Conservation (phyloP, 1,140 invertebrate genomes). For the Oncopodura yosiiana region DNA sequence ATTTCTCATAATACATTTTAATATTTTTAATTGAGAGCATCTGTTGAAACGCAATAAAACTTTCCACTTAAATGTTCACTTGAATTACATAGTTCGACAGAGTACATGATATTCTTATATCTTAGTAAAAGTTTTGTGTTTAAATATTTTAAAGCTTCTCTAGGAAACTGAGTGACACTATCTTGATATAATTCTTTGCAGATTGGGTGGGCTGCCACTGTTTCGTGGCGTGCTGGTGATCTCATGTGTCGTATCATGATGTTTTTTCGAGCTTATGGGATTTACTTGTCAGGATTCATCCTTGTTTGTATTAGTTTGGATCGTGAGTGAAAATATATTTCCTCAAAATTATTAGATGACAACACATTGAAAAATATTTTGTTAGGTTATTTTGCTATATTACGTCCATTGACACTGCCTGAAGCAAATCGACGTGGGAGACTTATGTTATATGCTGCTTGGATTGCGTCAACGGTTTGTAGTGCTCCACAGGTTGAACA, state of each 20-base stretch:
- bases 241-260: conserved; percentile 61
- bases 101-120: too few relatives aligned
- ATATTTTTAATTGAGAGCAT: too few relatives aligned
- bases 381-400: conserved; percentile 76
- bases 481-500: conserved; percentile 66
- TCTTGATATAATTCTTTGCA: conserved; percentile 34
- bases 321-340: too few relatives aligned
- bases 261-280: conserved; percentile 72
- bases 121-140: too few relatives aligned
- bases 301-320: conserved; percentile 78
- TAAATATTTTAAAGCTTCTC: neutral
- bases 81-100: too few relatives aligned
- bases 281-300: conserved; percentile 76
- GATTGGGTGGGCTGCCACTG: conserved; percentile 40
- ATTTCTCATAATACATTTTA: too few relatives aligned
- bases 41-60: too few relatives aligned
- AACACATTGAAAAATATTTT: too few relatives aligned
- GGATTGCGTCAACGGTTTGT: conserved; percentile 65
- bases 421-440: conserved; percentile 57
- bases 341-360: too few relatives aligned
- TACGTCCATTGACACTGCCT: conserved; percentile 63
- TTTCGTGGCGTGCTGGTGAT: conserved; percentile 38
- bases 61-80: too few relatives aligned
- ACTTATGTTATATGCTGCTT: conserved; percentile 62
- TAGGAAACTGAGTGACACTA: neutral